A percentile compares a stretch with the other conserved stretches of the same genome.
These are phyloP conservation scores for Pseudorasbora parva DNA, from an alignment of 2,113 vertebrate species.

Conservation along the genomic window DNA sequence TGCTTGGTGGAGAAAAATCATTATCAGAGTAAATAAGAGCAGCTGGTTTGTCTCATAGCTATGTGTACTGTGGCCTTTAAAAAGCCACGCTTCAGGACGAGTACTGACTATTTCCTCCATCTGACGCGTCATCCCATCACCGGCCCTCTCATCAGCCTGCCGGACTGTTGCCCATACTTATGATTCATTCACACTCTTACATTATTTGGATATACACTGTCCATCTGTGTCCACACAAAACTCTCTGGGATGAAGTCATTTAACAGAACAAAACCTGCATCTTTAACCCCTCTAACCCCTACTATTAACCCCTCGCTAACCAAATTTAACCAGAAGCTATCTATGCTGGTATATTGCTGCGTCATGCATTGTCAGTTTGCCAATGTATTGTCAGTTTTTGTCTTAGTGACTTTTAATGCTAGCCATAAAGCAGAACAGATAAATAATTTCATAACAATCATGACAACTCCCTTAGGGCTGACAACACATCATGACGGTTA, in stretches of 20 bases:
- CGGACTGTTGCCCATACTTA: background rate
- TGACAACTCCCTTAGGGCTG: background rate
- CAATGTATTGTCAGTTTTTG: too few relatives aligned
- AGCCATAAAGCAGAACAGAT: background rate
- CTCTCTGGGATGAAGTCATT: background rate
- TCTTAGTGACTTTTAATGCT: background rate
- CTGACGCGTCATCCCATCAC: background rate
- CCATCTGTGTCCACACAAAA: conserved; percentile 19
- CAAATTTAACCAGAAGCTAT: background rate
- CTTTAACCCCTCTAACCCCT: too few relatives aligned
- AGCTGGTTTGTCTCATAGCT: background rate
- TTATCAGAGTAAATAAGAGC: background rate
- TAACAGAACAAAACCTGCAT: background rate
- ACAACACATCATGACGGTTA: background rate
- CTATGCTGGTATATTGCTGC: background rate
- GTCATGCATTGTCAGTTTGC: background rate
- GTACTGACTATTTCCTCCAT: background rate
- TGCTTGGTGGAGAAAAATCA: background rate
- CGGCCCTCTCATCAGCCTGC: conserved; percentile 4
- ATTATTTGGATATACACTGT: background rate
- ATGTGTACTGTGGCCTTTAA: conserved; percentile 22
- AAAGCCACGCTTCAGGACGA: conserved; percentile 1
- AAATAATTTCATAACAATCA: background rate
- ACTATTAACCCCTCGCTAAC: background rate
- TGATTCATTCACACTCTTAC: conserved; percentile 40